phyloP scores from a whole-genome alignment of 2,113 vertebrate species.

The Oncorhynchus clarkii region DNA sequence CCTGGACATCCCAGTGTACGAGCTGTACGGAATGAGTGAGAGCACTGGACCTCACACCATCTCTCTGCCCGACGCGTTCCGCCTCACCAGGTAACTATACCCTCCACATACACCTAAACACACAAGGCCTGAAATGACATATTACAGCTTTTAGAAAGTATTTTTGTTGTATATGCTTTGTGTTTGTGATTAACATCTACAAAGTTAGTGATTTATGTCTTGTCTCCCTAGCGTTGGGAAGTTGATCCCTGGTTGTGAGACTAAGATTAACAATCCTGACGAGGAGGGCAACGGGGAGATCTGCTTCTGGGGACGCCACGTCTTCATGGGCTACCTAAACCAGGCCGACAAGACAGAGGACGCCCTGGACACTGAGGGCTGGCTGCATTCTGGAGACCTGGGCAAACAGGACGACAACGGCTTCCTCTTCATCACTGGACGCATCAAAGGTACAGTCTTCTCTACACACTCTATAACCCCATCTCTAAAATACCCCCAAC shows the following conservation, averaged over 20 bases:
- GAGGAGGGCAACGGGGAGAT: conserved; percentile 80
- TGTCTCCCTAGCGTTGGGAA: conserved; percentile 61
- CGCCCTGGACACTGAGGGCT: conserved; percentile 80
- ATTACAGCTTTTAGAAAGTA: too few relatives aligned
- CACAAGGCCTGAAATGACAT: too few relatives aligned
- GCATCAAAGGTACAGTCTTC: conserved; percentile 85
- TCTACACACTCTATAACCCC: background rate
- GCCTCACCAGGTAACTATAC: conserved; percentile 76
- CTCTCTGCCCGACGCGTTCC: conserved; percentile 63
- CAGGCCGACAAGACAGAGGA: conserved; percentile 80
- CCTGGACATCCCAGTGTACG: conserved; percentile 83
- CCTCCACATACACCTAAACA: too few relatives aligned
- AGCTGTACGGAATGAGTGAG: conserved; percentile 93
- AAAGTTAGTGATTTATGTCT: background rate
- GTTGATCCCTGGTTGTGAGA: conserved; percentile 78
- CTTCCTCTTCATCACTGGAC: conserved; percentile 88
- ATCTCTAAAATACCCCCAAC: background rate
- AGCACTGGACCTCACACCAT: conserved; percentile 84
- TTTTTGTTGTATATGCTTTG: too few relatives aligned
- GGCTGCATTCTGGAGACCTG: conserved; percentile 92
- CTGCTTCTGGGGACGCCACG: conserved; percentile 87
- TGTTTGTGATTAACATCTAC: background rate
- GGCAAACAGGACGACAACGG: conserved; percentile 78
- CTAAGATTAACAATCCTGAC: conserved; percentile 74
- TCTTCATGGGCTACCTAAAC: conserved; percentile 96